Evolutionary conservation across 2,888 invertebrate species (phyloP).

Genomic region (Caenorhabditis sulstoni): DNA sequence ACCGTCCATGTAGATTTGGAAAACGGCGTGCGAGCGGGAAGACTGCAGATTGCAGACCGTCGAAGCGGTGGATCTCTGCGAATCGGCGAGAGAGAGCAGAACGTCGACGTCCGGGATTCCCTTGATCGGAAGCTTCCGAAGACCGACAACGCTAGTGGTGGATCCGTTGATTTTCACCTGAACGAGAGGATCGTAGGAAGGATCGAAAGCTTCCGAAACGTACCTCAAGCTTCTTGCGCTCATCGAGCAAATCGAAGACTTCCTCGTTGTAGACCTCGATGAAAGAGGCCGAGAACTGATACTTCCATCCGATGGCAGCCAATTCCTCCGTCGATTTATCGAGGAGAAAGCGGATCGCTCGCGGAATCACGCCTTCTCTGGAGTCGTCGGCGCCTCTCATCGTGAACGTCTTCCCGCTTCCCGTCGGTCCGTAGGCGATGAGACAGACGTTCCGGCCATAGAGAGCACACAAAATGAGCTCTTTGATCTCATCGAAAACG

Average conservation of each 20-base stretch:
- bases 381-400: conserved; percentile 65
- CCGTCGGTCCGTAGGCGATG: conserved; percentile 73
- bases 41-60: conserved; percentile 86
- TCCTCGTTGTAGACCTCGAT: conserved; percentile 91
- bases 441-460: conserved; percentile 71
- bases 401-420: conserved; percentile 72
- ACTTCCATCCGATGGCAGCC: conserved; percentile 78
- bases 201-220: background rate
- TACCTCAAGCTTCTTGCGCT: conserved; percentile 46
- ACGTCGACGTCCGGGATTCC: conserved; percentile 82
- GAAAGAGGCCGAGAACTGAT: conserved; percentile 87
- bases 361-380: conserved; percentile 64
- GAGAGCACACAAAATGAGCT: conserved; percentile 64
- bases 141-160: conserved; percentile 7
- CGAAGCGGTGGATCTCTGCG: conserved; percentile 88
- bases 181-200: background rate
- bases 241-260: conserved; percentile 87
- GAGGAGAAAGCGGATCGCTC: conserved; percentile 61
- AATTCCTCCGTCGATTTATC: conserved; percentile 36
- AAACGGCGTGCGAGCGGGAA: conserved; percentile 81
- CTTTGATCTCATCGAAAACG: conserved; percentile 64
- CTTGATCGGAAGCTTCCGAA: conserved; percentile 24
- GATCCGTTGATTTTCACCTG: conserved; percentile 22
- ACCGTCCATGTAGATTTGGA: conserved; percentile 80
- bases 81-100: conserved; percentile 87